A percentile compares a stretch with the other conserved stretches of the same genome.
Conservation (phyloP, 2,797 vertebrate genomes). For the Cryptoprocta ferox region DNA sequence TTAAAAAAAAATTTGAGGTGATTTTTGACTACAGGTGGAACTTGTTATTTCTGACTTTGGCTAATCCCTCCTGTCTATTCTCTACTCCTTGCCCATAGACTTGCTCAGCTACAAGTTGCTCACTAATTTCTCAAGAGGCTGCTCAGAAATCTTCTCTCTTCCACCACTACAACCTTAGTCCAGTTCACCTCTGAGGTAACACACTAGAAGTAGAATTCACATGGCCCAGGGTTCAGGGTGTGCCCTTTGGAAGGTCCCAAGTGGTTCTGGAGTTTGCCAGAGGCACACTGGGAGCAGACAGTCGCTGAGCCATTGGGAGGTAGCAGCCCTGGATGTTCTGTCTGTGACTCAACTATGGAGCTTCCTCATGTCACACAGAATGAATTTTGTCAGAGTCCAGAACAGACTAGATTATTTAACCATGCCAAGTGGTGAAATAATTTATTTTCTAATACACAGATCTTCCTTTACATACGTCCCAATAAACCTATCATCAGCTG, state of each 20-base stretch:
- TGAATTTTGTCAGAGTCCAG: background rate
- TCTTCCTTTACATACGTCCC: background rate
- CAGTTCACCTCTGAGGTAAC: background rate
- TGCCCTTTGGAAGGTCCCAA: background rate
- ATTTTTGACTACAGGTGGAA: background rate
- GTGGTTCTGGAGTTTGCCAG: background rate
- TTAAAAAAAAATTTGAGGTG: background rate
- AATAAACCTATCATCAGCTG: background rate
- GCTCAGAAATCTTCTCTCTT: background rate
- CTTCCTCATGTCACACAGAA: background rate
- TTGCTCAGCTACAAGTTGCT: background rate
- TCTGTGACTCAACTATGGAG: conserved; percentile 34
- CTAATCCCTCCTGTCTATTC: background rate
- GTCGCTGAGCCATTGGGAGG: background rate
- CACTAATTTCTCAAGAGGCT: background rate
- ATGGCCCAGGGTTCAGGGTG: background rate
- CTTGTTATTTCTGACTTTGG: background rate
- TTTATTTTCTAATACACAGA: background rate
- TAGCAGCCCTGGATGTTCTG: background rate
- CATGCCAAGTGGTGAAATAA: background rate
- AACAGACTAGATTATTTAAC: background rate
- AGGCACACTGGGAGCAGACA: background rate
- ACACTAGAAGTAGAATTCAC: background rate
- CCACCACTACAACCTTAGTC: background rate
- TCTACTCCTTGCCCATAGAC: background rate